Conservation (phyloP, 2,113 vertebrate genomes). For the Sclerurus mexicanus region DNA sequence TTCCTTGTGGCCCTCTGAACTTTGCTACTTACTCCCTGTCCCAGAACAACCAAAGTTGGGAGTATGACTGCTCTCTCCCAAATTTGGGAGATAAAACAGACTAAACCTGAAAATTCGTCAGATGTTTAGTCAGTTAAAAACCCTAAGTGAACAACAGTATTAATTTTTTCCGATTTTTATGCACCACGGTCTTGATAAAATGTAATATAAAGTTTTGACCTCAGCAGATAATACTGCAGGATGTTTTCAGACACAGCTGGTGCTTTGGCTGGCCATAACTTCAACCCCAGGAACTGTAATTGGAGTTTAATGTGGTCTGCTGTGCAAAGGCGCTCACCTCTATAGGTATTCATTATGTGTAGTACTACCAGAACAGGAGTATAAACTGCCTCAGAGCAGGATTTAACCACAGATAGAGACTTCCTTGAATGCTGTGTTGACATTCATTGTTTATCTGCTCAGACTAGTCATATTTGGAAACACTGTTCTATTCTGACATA, state of each 20-base stretch:
- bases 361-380: neutral
- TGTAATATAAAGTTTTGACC: neutral
- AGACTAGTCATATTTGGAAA: constrained; percentile 68
- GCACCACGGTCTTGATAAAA: neutral
- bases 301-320: neutral
- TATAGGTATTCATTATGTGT: neutral
- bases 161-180: neutral
- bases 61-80: neutral
- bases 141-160: neutral
- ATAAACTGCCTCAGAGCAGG: neutral
- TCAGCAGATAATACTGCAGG: neutral
- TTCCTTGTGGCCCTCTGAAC: neutral
- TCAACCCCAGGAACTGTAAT: neutral
- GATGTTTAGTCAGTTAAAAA: neutral
- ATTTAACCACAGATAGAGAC: neutral
- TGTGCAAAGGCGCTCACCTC: neutral
- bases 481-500: constrained; percentile 58
- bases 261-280: neutral
- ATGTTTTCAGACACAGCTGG: neutral
- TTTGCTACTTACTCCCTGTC: neutral
- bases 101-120: neutral
- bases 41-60: neutral
- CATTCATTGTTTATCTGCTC: constrained; percentile 63
- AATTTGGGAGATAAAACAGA: neutral
- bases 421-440: constrained; percentile 58